A percentile compares a stretch with the other conserved stretches of the same genome.
Conservation (phyloP, 92 coral and sea anemone genomes). For the Bergia sp. region DNA sequence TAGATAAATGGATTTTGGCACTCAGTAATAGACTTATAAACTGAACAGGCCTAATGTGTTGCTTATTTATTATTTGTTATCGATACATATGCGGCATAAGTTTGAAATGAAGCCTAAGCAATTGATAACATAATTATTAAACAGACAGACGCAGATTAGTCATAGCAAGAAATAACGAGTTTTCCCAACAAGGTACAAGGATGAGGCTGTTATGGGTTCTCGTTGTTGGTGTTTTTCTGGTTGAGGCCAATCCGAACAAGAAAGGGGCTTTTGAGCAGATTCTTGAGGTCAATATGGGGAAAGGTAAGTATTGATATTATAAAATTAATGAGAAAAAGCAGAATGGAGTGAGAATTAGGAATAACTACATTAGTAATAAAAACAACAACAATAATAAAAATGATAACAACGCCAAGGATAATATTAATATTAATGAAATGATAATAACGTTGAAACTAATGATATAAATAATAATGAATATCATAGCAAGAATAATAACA, state of each 20-base stretch:
- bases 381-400: neutral
- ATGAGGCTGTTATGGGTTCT: conserved; percentile 11
- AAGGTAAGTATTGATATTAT: conserved; percentile 34
- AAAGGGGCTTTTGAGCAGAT: conserved; percentile 73
- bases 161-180: neutral
- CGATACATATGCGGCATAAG: neutral
- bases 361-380: neutral
- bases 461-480: no score
- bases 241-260: conserved; percentile 12
- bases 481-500: no score
- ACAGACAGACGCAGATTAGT: neutral
- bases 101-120: neutral
- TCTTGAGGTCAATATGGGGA: conserved; percentile 57
- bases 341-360: no score
- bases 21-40: no score
- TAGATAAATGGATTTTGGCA: no score
- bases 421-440: no score
- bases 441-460: no score
- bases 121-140: neutral
- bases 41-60: no score
- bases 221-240: conserved; percentile 28
- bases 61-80: no score
- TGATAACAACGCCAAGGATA: no score
- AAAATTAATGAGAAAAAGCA: neutral
- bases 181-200: neutral